phyloP scores from a whole-genome alignment of 2,113 vertebrate species.

The Pelmatolapia mariae region DNA sequence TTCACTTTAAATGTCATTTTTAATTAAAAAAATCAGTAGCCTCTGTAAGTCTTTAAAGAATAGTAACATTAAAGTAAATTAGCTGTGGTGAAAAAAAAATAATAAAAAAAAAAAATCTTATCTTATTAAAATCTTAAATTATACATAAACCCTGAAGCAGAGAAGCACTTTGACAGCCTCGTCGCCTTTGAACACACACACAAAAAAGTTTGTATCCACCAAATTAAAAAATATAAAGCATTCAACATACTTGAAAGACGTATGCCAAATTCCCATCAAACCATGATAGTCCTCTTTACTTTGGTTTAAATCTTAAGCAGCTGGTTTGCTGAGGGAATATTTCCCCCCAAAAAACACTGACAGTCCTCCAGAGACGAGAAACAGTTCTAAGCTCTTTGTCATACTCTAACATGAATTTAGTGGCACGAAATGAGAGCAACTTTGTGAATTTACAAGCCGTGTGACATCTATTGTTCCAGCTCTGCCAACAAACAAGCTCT shows the following conservation, averaged over 20 bases:
- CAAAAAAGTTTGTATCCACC: slow-evolving; percentile 9
- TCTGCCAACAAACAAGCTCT: background rate
- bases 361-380: background rate
- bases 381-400: background rate
- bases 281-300: slow-evolving; percentile 15
- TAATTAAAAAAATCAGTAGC: background rate
- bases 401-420: background rate
- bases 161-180: background rate
- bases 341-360: background rate
- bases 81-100: background rate
- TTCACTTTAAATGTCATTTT: background rate
- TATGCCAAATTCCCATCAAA: background rate
- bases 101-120: background rate
- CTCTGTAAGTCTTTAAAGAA: background rate
- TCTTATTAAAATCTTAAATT: background rate
- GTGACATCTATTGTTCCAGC: background rate
- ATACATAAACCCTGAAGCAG: slow-evolving; percentile 32
- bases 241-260: background rate
- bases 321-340: background rate
- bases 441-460: background rate
- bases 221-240: background rate
- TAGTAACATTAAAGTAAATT: background rate
- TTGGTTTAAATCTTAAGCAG: slow-evolving; percentile 1
- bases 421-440: background rate
- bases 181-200: slow-evolving; percentile 23